Evolutionary conservation across 2,888 invertebrate genomes (phyloP).

Genomic region (Hirtodrosophila confusa): DNA sequence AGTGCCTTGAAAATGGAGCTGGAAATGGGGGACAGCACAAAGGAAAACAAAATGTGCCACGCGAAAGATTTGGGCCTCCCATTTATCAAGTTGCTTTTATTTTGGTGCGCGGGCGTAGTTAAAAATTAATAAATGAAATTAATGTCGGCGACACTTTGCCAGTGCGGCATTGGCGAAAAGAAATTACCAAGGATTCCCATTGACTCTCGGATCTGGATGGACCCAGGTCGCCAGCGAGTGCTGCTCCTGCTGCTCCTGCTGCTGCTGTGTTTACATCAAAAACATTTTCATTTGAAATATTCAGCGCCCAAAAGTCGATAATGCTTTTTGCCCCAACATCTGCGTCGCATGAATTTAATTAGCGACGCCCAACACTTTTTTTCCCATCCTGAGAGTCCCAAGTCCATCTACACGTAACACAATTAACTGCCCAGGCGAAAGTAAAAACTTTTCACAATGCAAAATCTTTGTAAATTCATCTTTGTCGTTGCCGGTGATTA

Average conservation of each 20-base stretch:
- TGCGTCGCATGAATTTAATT: constrained; percentile 78
- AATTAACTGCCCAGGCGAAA: constrained; percentile 70
- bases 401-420: constrained; percentile 73
- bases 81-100: constrained; percentile 80
- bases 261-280: constrained; percentile 65
- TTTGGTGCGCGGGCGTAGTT: constrained; percentile 77
- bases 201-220: constrained; percentile 40
- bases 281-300: constrained; percentile 77
- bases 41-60: constrained; percentile 66
- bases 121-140: constrained; percentile 83
- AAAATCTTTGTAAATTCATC: constrained; percentile 80
- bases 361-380: constrained; percentile 77
- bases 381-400: constrained; percentile 9
- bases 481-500: constrained; percentile 78
- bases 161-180: constrained; percentile 43
- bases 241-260: neutral
- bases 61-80: constrained; percentile 64
- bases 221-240: constrained; percentile 15
- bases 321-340: constrained; percentile 68
- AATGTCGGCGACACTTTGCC: constrained; percentile 80
- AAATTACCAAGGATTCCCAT: constrained; percentile 77
- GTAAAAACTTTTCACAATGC: constrained; percentile 69
- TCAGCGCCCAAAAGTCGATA: constrained; percentile 80
- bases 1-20: constrained; percentile 40
- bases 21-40: constrained; percentile 46